Conservation (phyloP, 2,888 invertebrate species). For the Rotaria magnacalcarata region DNA sequence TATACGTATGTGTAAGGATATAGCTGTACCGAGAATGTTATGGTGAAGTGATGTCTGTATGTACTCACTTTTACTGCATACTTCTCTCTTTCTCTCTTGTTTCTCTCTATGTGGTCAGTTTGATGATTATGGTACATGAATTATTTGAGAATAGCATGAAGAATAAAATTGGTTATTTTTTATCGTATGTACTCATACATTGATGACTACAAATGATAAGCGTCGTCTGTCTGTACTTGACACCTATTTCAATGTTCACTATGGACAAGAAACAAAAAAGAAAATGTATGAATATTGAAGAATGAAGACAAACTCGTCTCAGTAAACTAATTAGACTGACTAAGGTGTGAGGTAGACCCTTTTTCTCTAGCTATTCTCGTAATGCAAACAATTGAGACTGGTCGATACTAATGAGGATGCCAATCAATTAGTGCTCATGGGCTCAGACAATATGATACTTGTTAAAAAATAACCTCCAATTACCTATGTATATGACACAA, state of each 20-base stretch:
- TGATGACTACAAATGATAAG: constrained; percentile 23
- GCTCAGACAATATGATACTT: constrained; percentile 2
- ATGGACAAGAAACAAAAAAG: neutral
- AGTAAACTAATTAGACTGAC: constrained; percentile 18
- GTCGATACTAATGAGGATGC: constrained; percentile 11
- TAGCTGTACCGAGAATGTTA: neutral
- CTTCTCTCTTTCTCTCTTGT: neutral
- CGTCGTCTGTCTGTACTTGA: constrained; percentile 26
- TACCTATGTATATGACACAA: neutral
- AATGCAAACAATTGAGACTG: constrained; percentile 23
- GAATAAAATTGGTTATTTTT: neutral
- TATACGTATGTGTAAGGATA: too few relatives aligned
- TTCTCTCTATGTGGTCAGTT: constrained; percentile 17
- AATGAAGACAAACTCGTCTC: neutral
- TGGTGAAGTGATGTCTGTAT: constrained; percentile 4
- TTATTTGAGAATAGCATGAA: neutral
- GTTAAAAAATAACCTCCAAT: constrained; percentile 15
- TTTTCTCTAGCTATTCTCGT: neutral
- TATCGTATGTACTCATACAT: constrained; percentile 13
- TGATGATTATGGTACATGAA: neutral
- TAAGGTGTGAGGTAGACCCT: neutral
- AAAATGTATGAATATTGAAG: constrained; percentile 1
- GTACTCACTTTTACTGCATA: neutral
- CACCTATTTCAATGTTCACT: neutral
- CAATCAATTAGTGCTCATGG: constrained; percentile 19